Percentiles rank a stretch among this genome's conserved stretches.
phyloP scores from a whole-genome alignment of 2,888 invertebrate genomes.

The Callyntrura sp. region DNA sequence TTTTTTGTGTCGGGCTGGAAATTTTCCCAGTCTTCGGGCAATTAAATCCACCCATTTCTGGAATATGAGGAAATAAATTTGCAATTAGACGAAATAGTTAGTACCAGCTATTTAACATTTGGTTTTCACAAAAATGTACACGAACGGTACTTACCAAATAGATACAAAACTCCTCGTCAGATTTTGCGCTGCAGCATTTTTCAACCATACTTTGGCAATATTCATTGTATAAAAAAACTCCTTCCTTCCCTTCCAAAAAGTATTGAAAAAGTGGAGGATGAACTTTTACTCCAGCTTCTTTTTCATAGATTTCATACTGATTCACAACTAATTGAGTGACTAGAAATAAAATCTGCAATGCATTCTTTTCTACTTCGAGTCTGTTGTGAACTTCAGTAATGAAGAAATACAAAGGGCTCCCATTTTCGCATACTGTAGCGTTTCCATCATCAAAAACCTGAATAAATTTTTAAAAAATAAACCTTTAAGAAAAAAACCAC shows the following conservation, averaged over 20 bases:
- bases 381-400: neutral
- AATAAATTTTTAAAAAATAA: neutral
- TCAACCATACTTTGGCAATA: conserved; percentile 15
- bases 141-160: conserved; percentile 48
- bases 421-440: neutral
- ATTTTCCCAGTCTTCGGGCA: conserved; percentile 26
- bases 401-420: conserved; percentile 1
- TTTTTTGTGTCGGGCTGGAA: neutral
- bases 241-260: conserved; percentile 57
- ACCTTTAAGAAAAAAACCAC: too few relatives aligned
- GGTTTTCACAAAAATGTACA: neutral
- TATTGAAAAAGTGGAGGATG: conserved; percentile 64
- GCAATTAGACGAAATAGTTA: too few relatives aligned
- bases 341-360: conserved; percentile 18
- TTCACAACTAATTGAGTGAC: conserved; percentile 45
- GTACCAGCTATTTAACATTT: neutral
- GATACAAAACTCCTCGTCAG: conserved; percentile 49
- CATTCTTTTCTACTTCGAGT: conserved; percentile 40
- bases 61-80: too few relatives aligned
- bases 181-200: neutral
- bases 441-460: conserved; percentile 38
- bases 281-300: conserved; percentile 34
- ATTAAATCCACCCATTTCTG: conserved; percentile 64
- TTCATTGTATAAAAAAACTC: conserved; percentile 15
- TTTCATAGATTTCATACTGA: conserved; percentile 39